Conservation (phyloP, 2,888 invertebrate species). For the Troglohyphantes excavatus region DNA sequence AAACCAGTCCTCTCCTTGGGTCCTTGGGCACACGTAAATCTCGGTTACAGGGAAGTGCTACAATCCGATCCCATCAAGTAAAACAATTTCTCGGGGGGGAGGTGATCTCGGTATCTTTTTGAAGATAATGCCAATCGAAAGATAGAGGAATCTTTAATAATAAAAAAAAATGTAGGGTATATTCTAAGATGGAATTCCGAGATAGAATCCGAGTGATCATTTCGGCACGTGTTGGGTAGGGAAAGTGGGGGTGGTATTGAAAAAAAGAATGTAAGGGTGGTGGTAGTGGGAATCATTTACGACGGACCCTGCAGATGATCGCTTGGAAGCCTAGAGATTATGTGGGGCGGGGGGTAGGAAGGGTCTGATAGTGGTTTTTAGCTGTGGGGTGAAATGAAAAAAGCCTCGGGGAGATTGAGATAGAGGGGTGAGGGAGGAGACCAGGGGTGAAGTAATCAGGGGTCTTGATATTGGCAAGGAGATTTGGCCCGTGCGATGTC, state of each 20-base stretch:
- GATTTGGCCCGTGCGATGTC: too few species aligned
- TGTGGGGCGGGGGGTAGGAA: conserved; percentile 4
- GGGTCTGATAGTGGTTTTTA: conserved; percentile 52
- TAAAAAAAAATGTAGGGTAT: too few species aligned
- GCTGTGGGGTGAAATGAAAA: conserved; percentile 49
- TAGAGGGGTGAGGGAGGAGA: conserved; percentile 32
- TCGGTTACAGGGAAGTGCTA: not conserved
- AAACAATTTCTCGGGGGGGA: conserved; percentile 4
- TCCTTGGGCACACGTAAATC: not conserved
- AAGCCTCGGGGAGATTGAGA: conserved; percentile 52
- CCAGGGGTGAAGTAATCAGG: conserved; percentile 50
- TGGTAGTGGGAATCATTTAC: conserved; percentile 63
- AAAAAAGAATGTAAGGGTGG: not conserved
- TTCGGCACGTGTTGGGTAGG: conserved; percentile 46
- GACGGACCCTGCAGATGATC: conserved; percentile 40
- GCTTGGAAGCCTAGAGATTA: conserved; percentile 61
- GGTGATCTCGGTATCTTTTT: conserved; percentile 22
- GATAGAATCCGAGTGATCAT: conserved; percentile 42
- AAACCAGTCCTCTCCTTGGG: not conserved
- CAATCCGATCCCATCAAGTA: conserved; percentile 10
- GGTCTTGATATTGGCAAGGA: conserved; percentile 18
- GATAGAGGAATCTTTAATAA: conserved; percentile 38
- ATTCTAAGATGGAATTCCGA: too few species aligned
- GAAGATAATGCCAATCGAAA: conserved; percentile 44
- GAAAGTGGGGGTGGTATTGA: not conserved